Evolutionary conservation across 2,797 vertebrate species (phyloP), one percentile per base, ranked within the genome.

Genomic region (Pogoniulus pusillus): DNA sequence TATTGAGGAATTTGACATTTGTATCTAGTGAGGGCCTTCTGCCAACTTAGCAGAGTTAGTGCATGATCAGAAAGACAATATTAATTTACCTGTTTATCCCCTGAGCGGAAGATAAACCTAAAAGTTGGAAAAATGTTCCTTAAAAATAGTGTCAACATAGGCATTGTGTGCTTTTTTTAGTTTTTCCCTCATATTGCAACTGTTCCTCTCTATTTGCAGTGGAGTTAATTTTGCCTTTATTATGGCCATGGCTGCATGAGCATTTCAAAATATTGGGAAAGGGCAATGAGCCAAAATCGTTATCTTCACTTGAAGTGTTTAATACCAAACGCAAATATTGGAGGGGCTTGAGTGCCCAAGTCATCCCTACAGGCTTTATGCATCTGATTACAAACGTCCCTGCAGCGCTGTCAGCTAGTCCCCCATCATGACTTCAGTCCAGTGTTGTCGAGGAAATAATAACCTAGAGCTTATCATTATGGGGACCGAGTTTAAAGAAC

Each of bases 231-330:
- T 93, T 94, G n/a, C 51, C 58, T 94, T 95, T 96, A 76, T 78
- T 89, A 77, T 66, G 45, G 86, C 43, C 39, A 73, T 34, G 51
- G 54, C 24, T 94, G 58, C 75, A 59, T 89, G 81, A 64, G 76
- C 82, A 12, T 88, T 93, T 76, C 81, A 91, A 91, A 92, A 89
- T 94, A 90, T 37, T 94, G 77, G 58, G 45, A 93, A 90, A 96
- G 49, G 91, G 64, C 79, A 95, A 75, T 63, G 35, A 79, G 82
- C 91, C 88, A 96, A 97, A 96, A 92, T 82, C 92, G 92, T 96
- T 95, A 94, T 63, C 82, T 95, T 78, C 85, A 70, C 68, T 94
- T 94, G 64, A 84, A 93, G 54, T 81, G 85, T 71, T 95, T 95
- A 95, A 96, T 93, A 86, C 81, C 45, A 84, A 87, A 92, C 1